Evolutionary conservation across 2,797 vertebrate genomes (phyloP), one percentile per base, ranked within the genome.

Genomic region (Uromys caudimaculatus): DNA sequence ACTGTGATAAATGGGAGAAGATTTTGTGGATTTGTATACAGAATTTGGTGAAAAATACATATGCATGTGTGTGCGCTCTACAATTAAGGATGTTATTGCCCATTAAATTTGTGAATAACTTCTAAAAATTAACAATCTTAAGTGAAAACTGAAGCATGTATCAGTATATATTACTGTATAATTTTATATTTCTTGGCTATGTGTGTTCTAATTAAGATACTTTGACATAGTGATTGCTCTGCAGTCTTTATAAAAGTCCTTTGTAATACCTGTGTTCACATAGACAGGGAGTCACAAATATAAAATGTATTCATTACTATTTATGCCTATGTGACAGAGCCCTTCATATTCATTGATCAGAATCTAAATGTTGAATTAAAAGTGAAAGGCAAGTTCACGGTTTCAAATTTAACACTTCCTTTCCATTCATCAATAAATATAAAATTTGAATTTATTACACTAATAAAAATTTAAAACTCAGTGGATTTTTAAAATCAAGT

Each of bases 341-440:
- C 7, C 16, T 88, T 84, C n/a, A 78, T 75, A 84, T 44, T 11
- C 41, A 67, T 6, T 52, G 1, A 85, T 32, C 14, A 92, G 9
- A 95, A 93, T 92, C 88, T 69, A 90, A 78, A 85, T 35, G 82
- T 84, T 76, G 81, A 92, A 78, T 86, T 91, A 76, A 97, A 91
- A 29, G 87, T 84, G 41, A 91, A 73, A 77, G 5, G 47, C 47
- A 17, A 52, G 56, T 91, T 85, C 5, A 58, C 82, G 7, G 1
- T 81, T 94, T 96, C 75, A 87, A 92, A 92, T 56, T 32, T 85
- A 93, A 90, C 27, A 84, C 6, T 84, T 96, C 14, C 4, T 77
- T 97, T 96, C 75, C 5, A 83, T 94, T 92, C 73, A 79, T 52
- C 94, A 27, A 62, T 29, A 95, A 93, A 67, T 94, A 27, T 35